Evolutionary conservation across 1,140 invertebrate species (phyloP).

Genomic region (Heterodera schachtii): DNA sequence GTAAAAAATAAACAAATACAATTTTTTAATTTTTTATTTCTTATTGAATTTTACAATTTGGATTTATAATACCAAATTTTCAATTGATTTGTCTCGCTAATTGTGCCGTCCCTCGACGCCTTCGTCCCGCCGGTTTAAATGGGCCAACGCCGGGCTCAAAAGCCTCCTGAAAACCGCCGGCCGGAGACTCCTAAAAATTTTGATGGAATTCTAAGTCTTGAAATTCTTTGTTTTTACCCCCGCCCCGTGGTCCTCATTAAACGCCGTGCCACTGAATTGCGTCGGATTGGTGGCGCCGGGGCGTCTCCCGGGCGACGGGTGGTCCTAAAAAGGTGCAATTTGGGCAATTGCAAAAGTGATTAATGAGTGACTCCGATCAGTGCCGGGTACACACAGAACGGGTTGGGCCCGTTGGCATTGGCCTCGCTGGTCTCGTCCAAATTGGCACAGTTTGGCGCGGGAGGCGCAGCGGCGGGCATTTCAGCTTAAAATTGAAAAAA

Average conservation of each 20-base stretch:
- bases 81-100: not conserved
- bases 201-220: not conserved
- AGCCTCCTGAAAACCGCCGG: not conserved
- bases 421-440: conserved; percentile 25
- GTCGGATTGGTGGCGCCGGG: conserved; percentile 5
- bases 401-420: conserved; percentile 28
- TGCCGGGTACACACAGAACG: conserved; percentile 29
- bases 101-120: not conserved
- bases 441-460: not conserved
- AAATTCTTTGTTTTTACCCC: not conserved
- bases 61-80: not conserved
- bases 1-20: not conserved
- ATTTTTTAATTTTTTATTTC: not conserved
- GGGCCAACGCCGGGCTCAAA: conserved; percentile 1
- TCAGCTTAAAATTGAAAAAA: not conserved
- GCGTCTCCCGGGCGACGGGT: conserved; percentile 13
- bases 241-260: not conserved
- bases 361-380: conserved; percentile 10
- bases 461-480: not conserved
- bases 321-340: conserved; percentile 14
- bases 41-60: not conserved
- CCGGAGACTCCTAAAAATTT: conserved; percentile 3
- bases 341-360: not conserved
- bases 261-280: not conserved
- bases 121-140: not conserved